Evolutionary conservation across 2,888 invertebrate species (phyloP), one percentile per base, ranked within the genome.

Genomic region (Napeogenes inachia): DNA sequence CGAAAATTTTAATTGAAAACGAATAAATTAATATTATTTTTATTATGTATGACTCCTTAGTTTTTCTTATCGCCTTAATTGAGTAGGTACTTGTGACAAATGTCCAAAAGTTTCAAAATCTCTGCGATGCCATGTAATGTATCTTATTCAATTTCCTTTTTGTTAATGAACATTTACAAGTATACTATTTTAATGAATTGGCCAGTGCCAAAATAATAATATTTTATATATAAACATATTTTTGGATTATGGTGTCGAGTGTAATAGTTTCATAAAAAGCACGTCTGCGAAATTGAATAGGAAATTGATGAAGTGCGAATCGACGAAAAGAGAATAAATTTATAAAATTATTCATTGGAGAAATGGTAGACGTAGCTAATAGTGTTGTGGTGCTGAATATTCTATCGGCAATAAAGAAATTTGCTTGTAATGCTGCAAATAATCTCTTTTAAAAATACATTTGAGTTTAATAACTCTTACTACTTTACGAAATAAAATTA

Each of bases 281-380:
- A 58, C 57, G 60, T 63, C 65, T 57, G 58, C 45, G 33, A 54
- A 63, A 66, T 67, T 65, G 65, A 69, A 69, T 66, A 64, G 63
- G 67, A 67, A 67, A 64, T 59, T 66, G 64, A 69, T 67, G 67
- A 67, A 69, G 64, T 63, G 61, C 55, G 59, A 57, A 63, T 65
- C 65, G 67, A 64, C 61, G 64, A 57, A 62, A 59, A 64, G 50
- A 57, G 66, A 66, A 69, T 69, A 67, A 68, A 65, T 67, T 66
- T 55, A 63, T 63, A 59, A 58, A 65, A 66, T 61, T 61, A 66
- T 66, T 63, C 65, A 65, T 61, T 57, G 57, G 54, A 56, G 33
- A 47, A 63, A 58, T 47, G 55, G 53, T 6, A 56, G 59, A 50
- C 45, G 47, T 30, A n/a, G 57, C 42, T 61, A 60, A 66, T 63